Conservation (phyloP, 2,888 invertebrate genomes). For the Psylliodes chrysocephalus region DNA sequence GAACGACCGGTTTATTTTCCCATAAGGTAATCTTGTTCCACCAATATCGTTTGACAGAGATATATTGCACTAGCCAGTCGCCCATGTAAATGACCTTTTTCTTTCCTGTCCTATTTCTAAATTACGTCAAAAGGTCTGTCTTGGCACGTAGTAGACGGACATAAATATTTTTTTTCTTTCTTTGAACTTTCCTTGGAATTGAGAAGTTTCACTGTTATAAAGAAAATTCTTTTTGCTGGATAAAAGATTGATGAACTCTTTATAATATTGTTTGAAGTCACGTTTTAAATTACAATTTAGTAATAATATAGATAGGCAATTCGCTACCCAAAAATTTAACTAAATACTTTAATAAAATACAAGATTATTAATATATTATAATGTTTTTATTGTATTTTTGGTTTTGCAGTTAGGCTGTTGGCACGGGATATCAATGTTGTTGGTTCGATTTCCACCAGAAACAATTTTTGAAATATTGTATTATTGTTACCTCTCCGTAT, state of each 20-base stretch:
- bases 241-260: neutral
- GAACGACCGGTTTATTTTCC: slow-evolving; percentile 47
- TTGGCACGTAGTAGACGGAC: slow-evolving; percentile 27
- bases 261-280: too few species aligned
- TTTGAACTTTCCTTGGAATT: slow-evolving; percentile 30
- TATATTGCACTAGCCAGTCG: slow-evolving; percentile 50
- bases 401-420: too few species aligned
- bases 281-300: too few species aligned
- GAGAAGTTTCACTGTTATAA: slow-evolving; percentile 15
- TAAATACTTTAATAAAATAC: too few species aligned
- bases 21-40: slow-evolving; percentile 49
- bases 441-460: too few species aligned
- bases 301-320: too few species aligned
- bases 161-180: slow-evolving; percentile 27
- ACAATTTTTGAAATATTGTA: too few species aligned
- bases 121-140: slow-evolving; percentile 49
- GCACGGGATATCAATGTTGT: too few species aligned
- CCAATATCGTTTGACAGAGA: slow-evolving; percentile 49
- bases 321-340: too few species aligned
- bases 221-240: neutral
- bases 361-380: too few species aligned
- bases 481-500: too few species aligned
- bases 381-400: too few species aligned
- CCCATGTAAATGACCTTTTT: slow-evolving; percentile 55
- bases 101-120: slow-evolving; percentile 45